These are phyloP conservation scores for Polydrusus pterygomalis DNA, from an alignment of 2,888 invertebrate genomes.

Conservation along the genomic window DNA sequence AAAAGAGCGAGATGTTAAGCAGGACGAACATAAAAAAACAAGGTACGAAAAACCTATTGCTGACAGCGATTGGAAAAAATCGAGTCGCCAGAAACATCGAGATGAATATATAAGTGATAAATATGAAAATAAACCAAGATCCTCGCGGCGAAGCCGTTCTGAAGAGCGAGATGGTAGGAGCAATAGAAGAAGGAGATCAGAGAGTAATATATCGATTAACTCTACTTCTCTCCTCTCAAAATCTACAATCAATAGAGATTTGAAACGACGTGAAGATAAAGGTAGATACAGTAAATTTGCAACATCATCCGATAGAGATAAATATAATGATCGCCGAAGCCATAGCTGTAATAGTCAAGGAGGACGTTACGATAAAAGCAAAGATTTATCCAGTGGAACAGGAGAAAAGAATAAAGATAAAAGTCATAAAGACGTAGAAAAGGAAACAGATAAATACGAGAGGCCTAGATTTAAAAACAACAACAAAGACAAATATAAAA, in stretches of 20 bases:
- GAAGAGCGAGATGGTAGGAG: slow-evolving; percentile 5
- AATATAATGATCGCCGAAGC: neutral
- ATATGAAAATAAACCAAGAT: neutral
- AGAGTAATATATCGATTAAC: neutral
- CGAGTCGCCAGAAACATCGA: neutral
- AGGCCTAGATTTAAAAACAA: neutral
- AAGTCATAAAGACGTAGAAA: neutral
- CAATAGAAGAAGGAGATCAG: neutral
- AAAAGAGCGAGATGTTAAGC: neutral
- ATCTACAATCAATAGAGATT: neutral
- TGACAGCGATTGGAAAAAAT: neutral
- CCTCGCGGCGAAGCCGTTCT: neutral
- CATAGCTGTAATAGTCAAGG: neutral
- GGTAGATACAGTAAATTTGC: neutral
- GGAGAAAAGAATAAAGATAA: neutral
- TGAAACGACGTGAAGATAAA: neutral
- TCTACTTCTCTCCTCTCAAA: neutral
- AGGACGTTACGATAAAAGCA: neutral
- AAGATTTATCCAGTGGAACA: no score
- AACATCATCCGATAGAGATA: neutral
- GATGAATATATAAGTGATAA: neutral
- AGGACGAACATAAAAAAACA: neutral
- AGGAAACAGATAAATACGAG: neutral
- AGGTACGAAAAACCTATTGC: neutral
- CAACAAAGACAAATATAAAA: neutral